Evolutionary conservation across 1,140 invertebrate species (phyloP), one percentile per base, ranked within the genome.

Genomic region (Paracyclopina nana): DNA sequence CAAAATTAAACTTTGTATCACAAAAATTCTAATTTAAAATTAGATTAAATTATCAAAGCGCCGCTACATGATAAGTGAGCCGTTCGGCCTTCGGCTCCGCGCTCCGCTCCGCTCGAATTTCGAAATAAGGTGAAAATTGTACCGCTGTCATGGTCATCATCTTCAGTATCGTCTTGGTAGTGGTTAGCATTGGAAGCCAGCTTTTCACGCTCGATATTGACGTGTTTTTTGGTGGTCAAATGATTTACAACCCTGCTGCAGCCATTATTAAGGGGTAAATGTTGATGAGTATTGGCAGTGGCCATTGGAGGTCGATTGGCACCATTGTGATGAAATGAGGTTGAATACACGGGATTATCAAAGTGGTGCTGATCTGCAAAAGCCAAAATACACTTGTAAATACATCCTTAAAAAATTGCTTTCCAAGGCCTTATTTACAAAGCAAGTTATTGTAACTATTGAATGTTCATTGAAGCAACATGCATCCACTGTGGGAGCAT

Each of bases 271-370:
- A 40, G 64, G 3, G 42, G n/a, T 5, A n/a, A 24, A 25, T 12
- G 12, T 20, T 12, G 42, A 20, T 20, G 5, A n/a, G 42, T 44
- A 18, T 18, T 12, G 5, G 42, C n/a, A 14, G n/a, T 24, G 5
- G 42, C n/a, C 24, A 44, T 44, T 57, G 0, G 72, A 72, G n/a
- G 71, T 66, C 0, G 73, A 69, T 50, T 62, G 63, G 54, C 48
- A 53, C 56, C 56, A 52, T 56, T 51, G 56, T 42, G 51, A 49
- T 4, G 49, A 26, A 53, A 45, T 58, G 16, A 54, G 44, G 6
- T 50, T 0, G 81, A 78, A 63, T 88, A 90, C 1, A 86, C 82
- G 0, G 84, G 84, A 71, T 90, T 90, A 63, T 88, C 85, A 64
- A 90, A 88, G 65, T 90, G 84, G 62, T 83, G 80, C 55, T 77